phyloP scores from a whole-genome alignment of 2,113 vertebrate species.

The Alethe diademata region DNA sequence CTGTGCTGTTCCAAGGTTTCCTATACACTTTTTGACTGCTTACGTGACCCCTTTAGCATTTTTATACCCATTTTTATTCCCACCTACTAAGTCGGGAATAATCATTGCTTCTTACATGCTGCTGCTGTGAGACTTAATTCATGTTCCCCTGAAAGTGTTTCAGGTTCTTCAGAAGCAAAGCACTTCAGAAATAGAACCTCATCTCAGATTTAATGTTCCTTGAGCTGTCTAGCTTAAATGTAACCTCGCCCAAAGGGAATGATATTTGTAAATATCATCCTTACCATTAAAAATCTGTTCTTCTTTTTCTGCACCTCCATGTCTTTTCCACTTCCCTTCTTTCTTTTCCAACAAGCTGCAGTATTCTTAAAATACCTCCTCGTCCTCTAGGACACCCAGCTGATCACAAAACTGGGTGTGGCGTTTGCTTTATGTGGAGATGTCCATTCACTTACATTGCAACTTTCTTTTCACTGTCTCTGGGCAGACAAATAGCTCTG shows the following conservation, averaged over 20 bases:
- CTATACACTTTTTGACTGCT: neutral
- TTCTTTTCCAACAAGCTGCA: neutral
- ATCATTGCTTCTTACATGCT: neutral
- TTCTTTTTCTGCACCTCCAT: neutral
- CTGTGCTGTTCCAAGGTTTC: slow-evolving; percentile 33
- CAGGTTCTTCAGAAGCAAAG: neutral
- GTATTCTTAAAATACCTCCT: neutral
- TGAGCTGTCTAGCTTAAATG: neutral
- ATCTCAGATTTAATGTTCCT: slow-evolving; percentile 3
- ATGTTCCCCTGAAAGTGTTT: neutral
- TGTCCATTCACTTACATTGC: neutral
- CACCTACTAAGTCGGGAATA: neutral
- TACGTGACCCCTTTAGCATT: neutral
- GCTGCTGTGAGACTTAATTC: neutral
- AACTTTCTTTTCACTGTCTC: neutral
- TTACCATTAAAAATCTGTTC: slow-evolving; percentile 32
- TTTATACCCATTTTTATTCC: slow-evolving; percentile 31
- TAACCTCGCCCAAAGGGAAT: neutral
- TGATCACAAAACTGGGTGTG: neutral
- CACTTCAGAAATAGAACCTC: neutral
- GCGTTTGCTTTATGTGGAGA: neutral
- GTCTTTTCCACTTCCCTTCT: neutral
- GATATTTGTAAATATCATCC: slow-evolving; percentile 43
- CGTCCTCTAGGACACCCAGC: neutral
- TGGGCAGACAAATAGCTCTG: neutral